phyloP scores from a whole-genome alignment of 1,140 invertebrate genomes.

The Drosophila subpulchrella region DNA sequence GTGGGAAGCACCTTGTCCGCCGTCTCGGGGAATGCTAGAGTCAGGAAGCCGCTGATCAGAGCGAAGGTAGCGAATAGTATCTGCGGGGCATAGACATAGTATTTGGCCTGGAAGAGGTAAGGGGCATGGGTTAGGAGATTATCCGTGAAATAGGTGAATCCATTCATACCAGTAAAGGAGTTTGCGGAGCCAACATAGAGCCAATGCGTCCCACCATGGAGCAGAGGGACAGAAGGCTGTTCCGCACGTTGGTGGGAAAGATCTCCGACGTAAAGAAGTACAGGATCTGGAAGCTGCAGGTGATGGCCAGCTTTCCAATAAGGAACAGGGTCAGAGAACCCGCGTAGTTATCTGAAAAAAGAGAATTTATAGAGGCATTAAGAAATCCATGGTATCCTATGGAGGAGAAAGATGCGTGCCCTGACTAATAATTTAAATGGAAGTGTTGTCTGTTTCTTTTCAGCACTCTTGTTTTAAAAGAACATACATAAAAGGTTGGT shows the following conservation, averaged over 20 bases:
- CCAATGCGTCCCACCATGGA: conserved; percentile 89
- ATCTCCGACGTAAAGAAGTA: conserved; percentile 90
- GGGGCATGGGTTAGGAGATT: neutral
- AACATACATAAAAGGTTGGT: no score
- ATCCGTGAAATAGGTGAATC: no score
- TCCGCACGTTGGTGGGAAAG: conserved; percentile 89
- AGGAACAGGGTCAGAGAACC: conserved; percentile 87
- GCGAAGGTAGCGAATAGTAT: conserved; percentile 89
- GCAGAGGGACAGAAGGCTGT: conserved; percentile 87
- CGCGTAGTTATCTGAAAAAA: conserved; percentile 65
- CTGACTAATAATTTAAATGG: no score
- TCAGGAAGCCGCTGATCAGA: conserved; percentile 86
- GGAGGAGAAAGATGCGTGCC: no score
- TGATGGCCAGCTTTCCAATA: conserved; percentile 90
- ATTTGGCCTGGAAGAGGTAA: conserved; percentile 58
- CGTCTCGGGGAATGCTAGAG: conserved; percentile 89
- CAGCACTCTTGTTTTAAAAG: no score
- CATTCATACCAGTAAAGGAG: conserved; percentile 85
- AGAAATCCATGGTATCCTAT: neutral
- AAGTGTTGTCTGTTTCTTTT: no score
- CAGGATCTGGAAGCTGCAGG: conserved; percentile 88
- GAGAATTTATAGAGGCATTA: neutral
- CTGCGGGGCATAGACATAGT: conserved; percentile 87
- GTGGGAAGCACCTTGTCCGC: conserved; percentile 87
- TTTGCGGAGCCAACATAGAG: conserved; percentile 88